Conservation (phyloP, 2,797 vertebrate genomes). For the Melanotaenia boesemani region DNA sequence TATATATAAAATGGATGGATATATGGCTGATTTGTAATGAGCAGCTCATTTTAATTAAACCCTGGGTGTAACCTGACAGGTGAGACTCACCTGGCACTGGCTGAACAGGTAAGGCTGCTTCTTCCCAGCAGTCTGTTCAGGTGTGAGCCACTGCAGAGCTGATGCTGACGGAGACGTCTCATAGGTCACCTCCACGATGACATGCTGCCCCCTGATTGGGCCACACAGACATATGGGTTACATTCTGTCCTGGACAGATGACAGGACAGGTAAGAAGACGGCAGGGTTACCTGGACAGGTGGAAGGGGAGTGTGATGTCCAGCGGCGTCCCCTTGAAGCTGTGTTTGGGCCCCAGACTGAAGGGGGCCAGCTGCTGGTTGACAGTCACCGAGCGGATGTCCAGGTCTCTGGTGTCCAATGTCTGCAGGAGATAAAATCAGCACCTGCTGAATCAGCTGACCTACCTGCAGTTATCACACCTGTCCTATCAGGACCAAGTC, state of each 20-base stretch:
- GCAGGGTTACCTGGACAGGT: slow-evolving; percentile 87
- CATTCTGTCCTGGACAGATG: background rate
- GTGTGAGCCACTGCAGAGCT: slow-evolving; percentile 94
- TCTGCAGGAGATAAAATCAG: slow-evolving; percentile 75
- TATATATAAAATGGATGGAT: too few relatives aligned
- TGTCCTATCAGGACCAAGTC: slow-evolving; percentile 30
- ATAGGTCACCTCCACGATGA: slow-evolving; percentile 91
- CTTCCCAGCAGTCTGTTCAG: slow-evolving; percentile 95
- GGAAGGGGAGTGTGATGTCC: slow-evolving; percentile 89
- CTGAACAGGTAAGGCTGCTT: slow-evolving; percentile 95
- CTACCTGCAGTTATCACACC: background rate
- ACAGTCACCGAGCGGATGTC: slow-evolving; percentile 85
- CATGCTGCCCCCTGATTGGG: slow-evolving; percentile 90
- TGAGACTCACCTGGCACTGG: slow-evolving; percentile 90
- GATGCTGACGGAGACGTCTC: slow-evolving; percentile 91
- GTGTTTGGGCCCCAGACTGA: slow-evolving; percentile 87
- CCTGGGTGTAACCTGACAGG: background rate
- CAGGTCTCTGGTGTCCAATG: slow-evolving; percentile 91
- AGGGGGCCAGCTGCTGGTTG: slow-evolving; percentile 88
- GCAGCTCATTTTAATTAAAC: background rate
- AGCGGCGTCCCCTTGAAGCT: slow-evolving; percentile 91
- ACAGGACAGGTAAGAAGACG: too few relatives aligned
- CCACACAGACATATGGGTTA: slow-evolving; percentile 7
- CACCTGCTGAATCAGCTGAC: slow-evolving; percentile 12
- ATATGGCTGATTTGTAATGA: too few relatives aligned